Percentiles rank a stretch among this genome's conserved stretches.
These are phyloP conservation scores for Eupeodes latifasciatus DNA, from an alignment of 2,888 invertebrate species.

Conservation along the genomic window DNA sequence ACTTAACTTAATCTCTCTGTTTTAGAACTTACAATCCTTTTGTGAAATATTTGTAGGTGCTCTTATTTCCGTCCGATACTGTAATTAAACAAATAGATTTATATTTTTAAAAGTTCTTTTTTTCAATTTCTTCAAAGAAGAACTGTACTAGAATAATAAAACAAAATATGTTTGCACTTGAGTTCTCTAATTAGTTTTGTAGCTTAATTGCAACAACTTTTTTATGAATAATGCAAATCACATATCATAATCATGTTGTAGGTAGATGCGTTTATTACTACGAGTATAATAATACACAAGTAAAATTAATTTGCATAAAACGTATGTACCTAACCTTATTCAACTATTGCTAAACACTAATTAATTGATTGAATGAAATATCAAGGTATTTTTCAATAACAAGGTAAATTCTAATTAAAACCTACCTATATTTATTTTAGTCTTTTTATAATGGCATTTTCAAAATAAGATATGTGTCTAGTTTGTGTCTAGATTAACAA, in stretches of 20 bases:
- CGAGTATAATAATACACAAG: not conserved
- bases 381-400: conserved; percentile 4
- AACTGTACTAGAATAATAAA: not conserved
- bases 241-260: conserved; percentile 10
- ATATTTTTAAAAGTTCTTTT: not conserved
- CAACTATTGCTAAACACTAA: not conserved
- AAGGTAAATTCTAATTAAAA: not conserved
- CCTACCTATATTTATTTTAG: not conserved
- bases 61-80: conserved; percentile 86
- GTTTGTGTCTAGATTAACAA: not conserved
- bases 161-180: conserved; percentile 3
- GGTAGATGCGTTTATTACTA: conserved; percentile 1
- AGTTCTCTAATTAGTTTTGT: conserved; percentile 21
- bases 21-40: conserved; percentile 79
- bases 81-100: conserved; percentile 78
- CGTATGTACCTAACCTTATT: not conserved
- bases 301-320: not conserved
- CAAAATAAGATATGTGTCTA: not conserved
- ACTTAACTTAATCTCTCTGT: not conserved
- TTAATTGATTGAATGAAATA: conserved; percentile 2
- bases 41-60: conserved; percentile 81
- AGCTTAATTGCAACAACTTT: not conserved
- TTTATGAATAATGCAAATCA: conserved; percentile 33
- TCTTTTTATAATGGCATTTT: not conserved
- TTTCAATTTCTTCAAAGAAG: not conserved